Conservation (phyloP, 2,888 invertebrate genomes). For the Plemyria rubiginata region DNA sequence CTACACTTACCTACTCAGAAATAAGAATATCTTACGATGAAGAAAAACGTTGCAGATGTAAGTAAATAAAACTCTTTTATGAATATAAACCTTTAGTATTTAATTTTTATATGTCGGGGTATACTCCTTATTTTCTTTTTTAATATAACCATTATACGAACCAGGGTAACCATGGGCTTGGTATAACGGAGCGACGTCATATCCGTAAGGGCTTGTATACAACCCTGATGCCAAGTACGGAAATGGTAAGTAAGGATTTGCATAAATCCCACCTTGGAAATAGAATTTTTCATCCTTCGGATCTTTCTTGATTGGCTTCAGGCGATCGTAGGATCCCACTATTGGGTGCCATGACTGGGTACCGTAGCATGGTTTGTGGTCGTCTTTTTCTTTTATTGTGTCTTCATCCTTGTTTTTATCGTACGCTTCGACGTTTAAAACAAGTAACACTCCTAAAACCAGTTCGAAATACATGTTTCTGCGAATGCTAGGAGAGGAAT, state of each 20-base stretch:
- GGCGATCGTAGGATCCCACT: conserved; percentile 47
- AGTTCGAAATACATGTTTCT: conserved; percentile 36
- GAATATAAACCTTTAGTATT: background rate
- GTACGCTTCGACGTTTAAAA: conserved; percentile 6
- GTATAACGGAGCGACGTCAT: conserved; percentile 35
- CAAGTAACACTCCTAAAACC: conserved; percentile 31
- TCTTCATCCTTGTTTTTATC: conserved; percentile 20
- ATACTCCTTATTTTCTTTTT: conserved; percentile 53
- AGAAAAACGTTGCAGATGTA: background rate
- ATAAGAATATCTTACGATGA: too few species aligned
- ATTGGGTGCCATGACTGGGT: conserved; percentile 50
- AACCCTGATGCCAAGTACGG: conserved; percentile 42
- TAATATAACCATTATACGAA: conserved; percentile 44
- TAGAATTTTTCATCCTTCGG: conserved; percentile 57
- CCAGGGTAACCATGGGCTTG: conserved; percentile 32
- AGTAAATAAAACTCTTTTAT: background rate
- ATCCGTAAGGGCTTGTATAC: conserved; percentile 55
- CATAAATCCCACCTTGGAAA: conserved; percentile 39
- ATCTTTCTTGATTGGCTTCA: conserved; percentile 55
- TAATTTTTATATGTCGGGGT: conserved; percentile 40
- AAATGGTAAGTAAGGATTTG: conserved; percentile 41
- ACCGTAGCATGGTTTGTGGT: conserved; percentile 36
- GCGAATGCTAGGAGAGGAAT: conserved; percentile 16
- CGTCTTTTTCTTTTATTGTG: conserved; percentile 25
- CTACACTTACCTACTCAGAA: too few species aligned